Base-by-base conservation (phyloP, 2,888 invertebrate species). In the Himalopsyche japonica region DNA sequence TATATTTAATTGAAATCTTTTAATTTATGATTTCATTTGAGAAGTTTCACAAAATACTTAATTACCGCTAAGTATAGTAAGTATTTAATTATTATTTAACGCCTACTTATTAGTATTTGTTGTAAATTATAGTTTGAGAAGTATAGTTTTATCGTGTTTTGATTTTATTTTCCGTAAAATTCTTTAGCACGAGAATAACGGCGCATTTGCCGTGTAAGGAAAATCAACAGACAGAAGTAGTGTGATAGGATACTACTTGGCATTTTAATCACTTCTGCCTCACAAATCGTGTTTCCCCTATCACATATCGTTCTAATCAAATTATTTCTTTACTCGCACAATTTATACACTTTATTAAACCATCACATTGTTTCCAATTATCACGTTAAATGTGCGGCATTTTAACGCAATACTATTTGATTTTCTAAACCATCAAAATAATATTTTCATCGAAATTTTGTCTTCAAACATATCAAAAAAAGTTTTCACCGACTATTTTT, bases 131-230 rank as follows among this genome's bases (percentile, higher is more conserved):
- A 43, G 82, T 78, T 82, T 20, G 82, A 82, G 79, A 64, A 79
- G 24, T 70, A 64, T 82, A 43, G 43, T 43, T 43, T 43, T 43
- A 76, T 80, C 80, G 76, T 7, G 80, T 83, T 80, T 83, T 49
- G 76, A 80, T 83, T 80, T 83, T 80, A 77, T 83, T 83, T 83
- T 83, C 83, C 79, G 84, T 86, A 82, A 81, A 82, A 86, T 86
- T 86, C 84, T 84, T 86, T 81, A 82, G 77, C 86, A 78, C 82
- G 80, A 80, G 79, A 82, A 83, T 86, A 86, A 86, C 86, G 86
- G 86, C 80, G 70, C 76, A 34, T 78, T 77, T n/a, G 86, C 86
- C 80, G 81, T 27, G 70, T 27, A 70, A 27, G 70, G 27, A 15
- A 70, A 43, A 43, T 43, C 43, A 43, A 43, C 43, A 43, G 43